A percentile compares a stretch with the other conserved stretches of the same genome.
Conservation (phyloP, 1,140 invertebrate genomes). For the Drosophila hydei region DNA sequence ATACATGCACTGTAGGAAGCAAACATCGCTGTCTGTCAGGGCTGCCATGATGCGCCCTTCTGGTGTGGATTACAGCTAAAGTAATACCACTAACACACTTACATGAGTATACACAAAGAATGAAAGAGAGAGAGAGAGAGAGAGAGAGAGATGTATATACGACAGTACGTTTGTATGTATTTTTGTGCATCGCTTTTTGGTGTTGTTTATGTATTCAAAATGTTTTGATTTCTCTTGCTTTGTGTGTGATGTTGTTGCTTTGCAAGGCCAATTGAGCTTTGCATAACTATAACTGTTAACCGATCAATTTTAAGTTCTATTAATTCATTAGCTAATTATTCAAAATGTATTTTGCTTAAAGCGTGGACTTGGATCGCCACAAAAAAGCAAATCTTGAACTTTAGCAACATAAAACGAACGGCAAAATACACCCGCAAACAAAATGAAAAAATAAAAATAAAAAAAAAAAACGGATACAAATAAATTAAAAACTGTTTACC, state of each 20-base stretch:
- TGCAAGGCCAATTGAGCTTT: constrained; percentile 53
- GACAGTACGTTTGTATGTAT: constrained; percentile 14
- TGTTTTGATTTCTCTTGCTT: constrained; percentile 52
- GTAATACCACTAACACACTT: constrained; percentile 9
- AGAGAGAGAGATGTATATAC: not conserved
- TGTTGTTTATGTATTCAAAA: constrained; percentile 62
- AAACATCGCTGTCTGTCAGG: constrained; percentile 47
- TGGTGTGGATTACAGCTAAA: constrained; percentile 58
- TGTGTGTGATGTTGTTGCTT: constrained; percentile 32
- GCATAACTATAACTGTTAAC: constrained; percentile 6
- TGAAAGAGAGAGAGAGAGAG: not conserved
- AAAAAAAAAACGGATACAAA: constrained; percentile 19
- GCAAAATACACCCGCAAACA: constrained; percentile 18
- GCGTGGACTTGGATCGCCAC: not conserved
- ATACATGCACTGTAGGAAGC: constrained; percentile 16
- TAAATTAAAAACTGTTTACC: constrained; percentile 47
- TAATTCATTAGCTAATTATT: constrained; percentile 34
- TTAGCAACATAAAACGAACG: constrained; percentile 19
- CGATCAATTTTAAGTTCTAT: constrained; percentile 24
- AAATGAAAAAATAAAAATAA: not conserved
- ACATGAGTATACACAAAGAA: constrained; percentile 6
- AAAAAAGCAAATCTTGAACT: constrained; percentile 32
- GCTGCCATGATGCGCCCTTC: constrained; percentile 31
- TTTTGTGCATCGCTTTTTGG: constrained; percentile 14
- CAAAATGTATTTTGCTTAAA: not conserved